Conservation (phyloP, 2,113 vertebrate genomes). For the Brachionichthys hirsutus region DNA sequence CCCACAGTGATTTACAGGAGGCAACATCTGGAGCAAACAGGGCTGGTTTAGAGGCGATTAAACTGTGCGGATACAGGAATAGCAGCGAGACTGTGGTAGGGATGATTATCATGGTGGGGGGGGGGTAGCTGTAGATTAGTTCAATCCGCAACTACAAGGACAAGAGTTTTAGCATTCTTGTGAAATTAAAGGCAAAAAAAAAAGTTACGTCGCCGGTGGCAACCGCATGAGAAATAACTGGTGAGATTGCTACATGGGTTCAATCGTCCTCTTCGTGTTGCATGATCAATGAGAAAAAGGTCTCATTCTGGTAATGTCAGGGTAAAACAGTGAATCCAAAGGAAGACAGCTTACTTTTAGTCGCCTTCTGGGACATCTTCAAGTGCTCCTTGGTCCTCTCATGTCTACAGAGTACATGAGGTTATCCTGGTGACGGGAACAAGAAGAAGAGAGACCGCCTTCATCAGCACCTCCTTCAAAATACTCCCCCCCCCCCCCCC, state of each 20-base stretch:
- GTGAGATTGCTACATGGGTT: no score
- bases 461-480: neutral
- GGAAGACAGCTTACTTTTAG: constrained; percentile 64
- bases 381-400: constrained; percentile 53
- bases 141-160: neutral
- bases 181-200: neutral
- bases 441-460: neutral
- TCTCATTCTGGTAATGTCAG: neutral
- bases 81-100: neutral
- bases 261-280: neutral
- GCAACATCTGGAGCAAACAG: neutral
- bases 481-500: no score
- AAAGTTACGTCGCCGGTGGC: neutral
- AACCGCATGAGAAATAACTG: no score
- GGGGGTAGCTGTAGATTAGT: neutral
- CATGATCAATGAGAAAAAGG: neutral
- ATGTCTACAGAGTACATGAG: constrained; percentile 48
- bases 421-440: constrained; percentile 39
- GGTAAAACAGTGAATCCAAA: neutral
- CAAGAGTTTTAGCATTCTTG: neutral
- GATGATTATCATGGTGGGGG: neutral
- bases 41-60: neutral
- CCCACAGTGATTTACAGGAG: constrained; percentile 1
- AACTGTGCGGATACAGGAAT: neutral
- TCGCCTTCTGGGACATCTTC: constrained; percentile 73